A percentile compares a stretch with the other conserved stretches of the same genome.
phyloP scores from a whole-genome alignment of 2,797 vertebrate species.

The Muraenolepis orangiensis region DNA sequence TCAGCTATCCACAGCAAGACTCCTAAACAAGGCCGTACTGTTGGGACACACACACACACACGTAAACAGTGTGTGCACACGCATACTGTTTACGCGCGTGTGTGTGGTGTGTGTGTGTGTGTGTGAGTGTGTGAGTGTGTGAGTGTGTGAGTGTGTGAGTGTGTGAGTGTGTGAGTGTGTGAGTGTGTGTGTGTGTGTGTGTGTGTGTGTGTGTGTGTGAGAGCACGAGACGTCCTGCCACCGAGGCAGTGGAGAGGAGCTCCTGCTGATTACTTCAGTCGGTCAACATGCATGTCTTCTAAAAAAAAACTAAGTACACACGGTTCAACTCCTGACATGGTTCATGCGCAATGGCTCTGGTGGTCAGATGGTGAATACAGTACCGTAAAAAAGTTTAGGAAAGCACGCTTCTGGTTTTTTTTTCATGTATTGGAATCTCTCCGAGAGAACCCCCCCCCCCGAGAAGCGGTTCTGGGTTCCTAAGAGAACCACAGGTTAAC shows the following conservation, averaged over 20 bases:
- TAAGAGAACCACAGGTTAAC: too few relatives aligned
- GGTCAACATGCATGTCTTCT: conserved; percentile 5
- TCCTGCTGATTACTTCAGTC: neutral
- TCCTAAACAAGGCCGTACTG: conserved; percentile 57
- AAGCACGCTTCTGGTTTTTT: too few relatives aligned
- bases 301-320: conserved; percentile 15
- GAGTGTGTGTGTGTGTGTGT: too few relatives aligned
- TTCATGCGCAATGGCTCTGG: neutral
- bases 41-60: conserved; percentile 27
- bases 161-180: too few relatives aligned
- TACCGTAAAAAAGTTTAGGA: neutral
- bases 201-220: too few relatives aligned
- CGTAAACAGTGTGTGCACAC: neutral
- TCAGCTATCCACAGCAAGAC: conserved; percentile 44
- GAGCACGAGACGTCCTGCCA: conserved; percentile 26
- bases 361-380: neutral
- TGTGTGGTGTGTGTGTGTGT: too few relatives aligned
- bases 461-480: too few relatives aligned
- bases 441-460: too few relatives aligned
- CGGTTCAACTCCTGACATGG: neutral
- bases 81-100: too few relatives aligned
- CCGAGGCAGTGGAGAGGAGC: conserved; percentile 1
- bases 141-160: too few relatives aligned
- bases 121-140: too few relatives aligned
- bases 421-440: neutral